phyloP scores from a whole-genome alignment of 2,888 invertebrate genomes.

The Ferrisia virgata region DNA sequence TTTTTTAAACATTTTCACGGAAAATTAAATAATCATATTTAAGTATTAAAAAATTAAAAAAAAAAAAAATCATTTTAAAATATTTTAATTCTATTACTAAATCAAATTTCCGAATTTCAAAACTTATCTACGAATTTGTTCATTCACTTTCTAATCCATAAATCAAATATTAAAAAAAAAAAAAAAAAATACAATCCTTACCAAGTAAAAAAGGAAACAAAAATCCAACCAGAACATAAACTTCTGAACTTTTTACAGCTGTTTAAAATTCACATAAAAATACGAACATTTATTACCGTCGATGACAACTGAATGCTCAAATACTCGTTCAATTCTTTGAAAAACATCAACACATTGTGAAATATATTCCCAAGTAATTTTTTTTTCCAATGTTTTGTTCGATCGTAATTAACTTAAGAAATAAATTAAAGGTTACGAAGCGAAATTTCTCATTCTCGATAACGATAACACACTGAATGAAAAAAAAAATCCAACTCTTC shows the following conservation, averaged over 20 bases:
- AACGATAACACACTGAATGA: neutral
- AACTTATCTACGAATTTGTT: no score
- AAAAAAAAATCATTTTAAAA: no score
- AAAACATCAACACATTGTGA: neutral
- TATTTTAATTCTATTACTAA: no score
- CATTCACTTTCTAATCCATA: no score
- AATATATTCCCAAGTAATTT: neutral
- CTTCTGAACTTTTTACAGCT: no score
- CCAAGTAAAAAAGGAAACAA: neutral
- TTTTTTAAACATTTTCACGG: no score
- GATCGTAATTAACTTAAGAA: neutral
- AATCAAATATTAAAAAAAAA: no score
- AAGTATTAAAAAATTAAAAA: no score
- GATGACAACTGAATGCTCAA: neutral
- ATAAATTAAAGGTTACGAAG: neutral
- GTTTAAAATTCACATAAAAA: neutral
- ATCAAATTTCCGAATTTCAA: no score
- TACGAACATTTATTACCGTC: neutral
- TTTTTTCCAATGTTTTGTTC: neutral
- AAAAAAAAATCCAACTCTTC: neutral
- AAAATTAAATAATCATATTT: no score
- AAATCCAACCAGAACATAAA: no score
- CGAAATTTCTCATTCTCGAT: neutral
- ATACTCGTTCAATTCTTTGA: neutral
- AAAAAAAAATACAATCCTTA: neutral